Percentiles rank a stretch among this genome's conserved stretches.
Conservation (phyloP, 2,113 vertebrate species). For the Lontra canadensis region DNA sequence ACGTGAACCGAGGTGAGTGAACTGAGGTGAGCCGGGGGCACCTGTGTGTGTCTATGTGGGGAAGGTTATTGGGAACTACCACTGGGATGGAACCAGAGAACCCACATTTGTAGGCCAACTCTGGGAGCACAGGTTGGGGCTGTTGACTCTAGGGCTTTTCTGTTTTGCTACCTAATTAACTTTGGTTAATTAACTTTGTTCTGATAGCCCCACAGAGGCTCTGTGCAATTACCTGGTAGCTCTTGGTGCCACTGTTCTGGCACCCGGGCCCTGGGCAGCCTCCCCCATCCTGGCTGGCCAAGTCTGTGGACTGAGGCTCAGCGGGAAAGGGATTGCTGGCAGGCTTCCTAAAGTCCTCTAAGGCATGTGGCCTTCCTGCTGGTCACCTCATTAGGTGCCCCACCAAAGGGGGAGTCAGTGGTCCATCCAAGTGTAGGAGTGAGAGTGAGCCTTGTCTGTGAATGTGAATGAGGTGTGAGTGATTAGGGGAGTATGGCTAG, state of each 20-base stretch:
- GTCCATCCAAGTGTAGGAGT: not conserved
- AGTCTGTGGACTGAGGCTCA: not conserved
- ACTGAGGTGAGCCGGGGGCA: slow-evolving; percentile 45
- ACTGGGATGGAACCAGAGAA: not conserved
- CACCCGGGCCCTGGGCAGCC: not conserved
- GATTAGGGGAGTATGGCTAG: not conserved
- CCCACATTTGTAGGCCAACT: not conserved
- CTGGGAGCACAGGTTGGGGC: not conserved
- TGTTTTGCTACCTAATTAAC: slow-evolving; percentile 67
- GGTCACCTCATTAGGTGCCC: slow-evolving; percentile 61
- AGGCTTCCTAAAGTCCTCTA: not conserved
- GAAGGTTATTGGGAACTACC: not conserved
- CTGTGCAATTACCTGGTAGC: not conserved
- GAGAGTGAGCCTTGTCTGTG: not conserved
- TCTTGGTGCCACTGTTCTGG: not conserved
- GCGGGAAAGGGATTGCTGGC: not conserved
- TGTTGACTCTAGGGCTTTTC: not conserved
- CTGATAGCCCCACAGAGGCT: slow-evolving; percentile 38
- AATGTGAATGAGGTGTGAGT: slow-evolving; percentile 21
- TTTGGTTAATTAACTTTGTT: slow-evolving; percentile 64
- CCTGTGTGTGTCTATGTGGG: fast-evolving
- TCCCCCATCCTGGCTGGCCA: not conserved
- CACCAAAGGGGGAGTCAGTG: not conserved
- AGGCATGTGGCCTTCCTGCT: not conserved
- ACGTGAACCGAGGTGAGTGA: slow-evolving; percentile 50